Evolutionary conservation across 2,113 vertebrate species (phyloP), one percentile per base, ranked within the genome.

Genomic region (Pseudorasbora parva): DNA sequence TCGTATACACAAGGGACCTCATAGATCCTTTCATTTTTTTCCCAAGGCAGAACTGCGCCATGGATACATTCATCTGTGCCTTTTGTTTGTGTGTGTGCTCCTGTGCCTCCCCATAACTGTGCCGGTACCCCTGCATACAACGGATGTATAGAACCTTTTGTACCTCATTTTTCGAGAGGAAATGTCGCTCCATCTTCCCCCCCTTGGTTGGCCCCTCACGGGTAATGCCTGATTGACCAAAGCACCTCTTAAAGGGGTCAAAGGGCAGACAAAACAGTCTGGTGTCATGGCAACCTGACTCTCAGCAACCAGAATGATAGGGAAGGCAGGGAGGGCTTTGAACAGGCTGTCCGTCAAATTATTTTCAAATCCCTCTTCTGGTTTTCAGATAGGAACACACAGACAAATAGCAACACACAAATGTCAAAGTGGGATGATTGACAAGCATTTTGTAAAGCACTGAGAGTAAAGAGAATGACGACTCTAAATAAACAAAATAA

Each of bases 251-350:
- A 92, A 86, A 94, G 93, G 92, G 94, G 94, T 94, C 93, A 94
- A 93, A 95, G 94, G 93, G 91, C 92, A 95, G 93, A 93, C 93
- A 93, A 94, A 94, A 94, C 93, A 94, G 94, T 95, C 94, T 95
- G 93, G 94, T 92, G 94, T 94, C 94, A 94, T 95, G 94, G 93
- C 92, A 95, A 95, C 94, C 91, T 92, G 90, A 91, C 91, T 93
- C 91, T 92, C 92, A 93, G 92, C 92, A 92, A 92, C 89, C 87
- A 92, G 90, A 93, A 91, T 92, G 86, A 85, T 68, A 82, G 81
- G 77, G 23, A 41, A 79, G 84, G 85, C 85, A 82, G 45, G 19
- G 72, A 47, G 49, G 62, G 84, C 74, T 85, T 78, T 86, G 17
- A 89, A 90, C 76, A 86, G 90, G 88, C 90, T 93, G 91, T 92